Evolutionary conservation across 2,797 vertebrate species (phyloP).

Genomic region (Otus scops): DNA sequence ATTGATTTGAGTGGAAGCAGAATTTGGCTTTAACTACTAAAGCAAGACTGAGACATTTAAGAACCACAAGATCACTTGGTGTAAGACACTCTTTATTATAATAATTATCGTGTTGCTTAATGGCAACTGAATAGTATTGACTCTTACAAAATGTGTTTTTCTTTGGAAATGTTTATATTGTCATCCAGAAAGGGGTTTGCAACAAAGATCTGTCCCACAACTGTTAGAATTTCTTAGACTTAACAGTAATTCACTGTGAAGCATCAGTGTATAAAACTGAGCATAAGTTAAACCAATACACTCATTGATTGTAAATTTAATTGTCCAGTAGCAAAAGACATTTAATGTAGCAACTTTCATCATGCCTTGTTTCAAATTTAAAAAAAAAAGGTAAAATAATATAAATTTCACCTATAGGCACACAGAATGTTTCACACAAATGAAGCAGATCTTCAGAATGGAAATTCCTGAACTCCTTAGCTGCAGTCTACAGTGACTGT

Average conservation of each 20-base stretch:
- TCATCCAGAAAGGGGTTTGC: not conserved
- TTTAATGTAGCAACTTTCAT: not conserved
- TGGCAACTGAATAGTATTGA: not conserved
- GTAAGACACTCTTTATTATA: conserved; percentile 23
- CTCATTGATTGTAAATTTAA: not conserved
- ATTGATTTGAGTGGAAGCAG: not conserved
- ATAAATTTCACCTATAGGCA: not conserved
- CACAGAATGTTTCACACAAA: not conserved
- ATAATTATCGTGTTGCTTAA: conserved; percentile 56
- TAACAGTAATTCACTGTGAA: not conserved
- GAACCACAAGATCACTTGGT: conserved; percentile 44
- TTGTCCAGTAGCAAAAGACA: not conserved
- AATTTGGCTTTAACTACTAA: conserved; percentile 23
- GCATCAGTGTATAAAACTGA: not conserved
- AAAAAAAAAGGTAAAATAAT: not conserved
- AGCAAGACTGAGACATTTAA: conserved; percentile 8
- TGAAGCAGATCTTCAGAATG: not conserved
- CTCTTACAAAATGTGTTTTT: conserved; percentile 55
- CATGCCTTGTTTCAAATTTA: not conserved
- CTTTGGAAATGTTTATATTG: conserved; percentile 26
- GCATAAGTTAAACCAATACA: not conserved
- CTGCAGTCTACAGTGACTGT: not conserved
- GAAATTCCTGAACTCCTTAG: not conserved
- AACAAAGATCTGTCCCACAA: not conserved
- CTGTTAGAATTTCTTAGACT: not conserved